phyloP scores from a whole-genome alignment of 2,113 vertebrate species.

The Eolophus roseicapilla region DNA sequence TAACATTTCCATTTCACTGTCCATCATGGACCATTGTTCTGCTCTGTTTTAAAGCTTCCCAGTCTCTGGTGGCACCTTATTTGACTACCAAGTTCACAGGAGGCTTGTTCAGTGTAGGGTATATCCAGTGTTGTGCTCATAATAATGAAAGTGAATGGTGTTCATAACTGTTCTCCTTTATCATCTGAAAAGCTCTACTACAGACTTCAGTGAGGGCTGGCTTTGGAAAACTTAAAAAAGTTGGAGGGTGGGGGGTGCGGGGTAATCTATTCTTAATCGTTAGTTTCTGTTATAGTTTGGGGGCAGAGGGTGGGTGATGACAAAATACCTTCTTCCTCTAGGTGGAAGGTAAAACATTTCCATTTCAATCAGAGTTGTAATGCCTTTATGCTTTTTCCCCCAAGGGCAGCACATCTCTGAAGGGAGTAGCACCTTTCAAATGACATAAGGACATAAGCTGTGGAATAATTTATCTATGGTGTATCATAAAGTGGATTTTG shows the following conservation, averaged over 20 bases:
- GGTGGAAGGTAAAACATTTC: not conserved
- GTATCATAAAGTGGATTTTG: not conserved
- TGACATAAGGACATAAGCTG: not conserved
- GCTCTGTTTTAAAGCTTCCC: not conserved
- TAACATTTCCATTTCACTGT: not conserved
- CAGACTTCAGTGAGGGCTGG: not conserved
- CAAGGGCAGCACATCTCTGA: not conserved
- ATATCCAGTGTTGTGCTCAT: not conserved
- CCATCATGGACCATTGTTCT: not conserved
- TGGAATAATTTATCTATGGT: not conserved
- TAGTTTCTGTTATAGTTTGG: not conserved
- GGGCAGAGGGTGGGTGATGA: not conserved
- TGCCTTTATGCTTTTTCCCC: not conserved
- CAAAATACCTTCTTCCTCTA: not conserved
- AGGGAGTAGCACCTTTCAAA: not conserved
- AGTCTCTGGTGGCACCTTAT: not conserved
- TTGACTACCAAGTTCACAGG: not conserved
- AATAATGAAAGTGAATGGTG: not conserved
- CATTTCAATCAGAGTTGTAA: not conserved
- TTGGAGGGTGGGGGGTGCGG: fast-evolving
- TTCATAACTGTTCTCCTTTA: not conserved
- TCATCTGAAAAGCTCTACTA: not conserved
- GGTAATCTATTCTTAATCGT: not conserved
- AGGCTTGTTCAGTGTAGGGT: not conserved
- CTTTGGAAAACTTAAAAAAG: not conserved